Conservation (phyloP, 2,888 invertebrate species). For the Trichacis sp. region DNA sequence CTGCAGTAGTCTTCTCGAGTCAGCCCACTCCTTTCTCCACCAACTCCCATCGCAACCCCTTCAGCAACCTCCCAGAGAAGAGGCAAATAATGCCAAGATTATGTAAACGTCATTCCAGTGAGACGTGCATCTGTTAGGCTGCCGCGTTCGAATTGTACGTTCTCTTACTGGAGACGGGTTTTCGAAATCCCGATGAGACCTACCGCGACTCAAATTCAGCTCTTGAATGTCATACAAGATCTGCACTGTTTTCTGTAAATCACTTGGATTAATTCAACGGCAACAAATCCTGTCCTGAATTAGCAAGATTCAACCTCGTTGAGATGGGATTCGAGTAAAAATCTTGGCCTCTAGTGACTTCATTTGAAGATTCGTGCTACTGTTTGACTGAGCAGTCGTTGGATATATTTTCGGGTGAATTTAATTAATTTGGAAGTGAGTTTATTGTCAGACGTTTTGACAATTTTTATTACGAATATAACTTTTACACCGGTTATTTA, state of each 20-base stretch:
- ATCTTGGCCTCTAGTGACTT: no score
- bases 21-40: constrained; percentile 42
- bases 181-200: constrained; percentile 43
- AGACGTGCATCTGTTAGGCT: constrained; percentile 52
- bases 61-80: constrained; percentile 45
- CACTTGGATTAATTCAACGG: constrained; percentile 18
- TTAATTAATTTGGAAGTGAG: no score
- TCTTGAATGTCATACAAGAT: constrained; percentile 35
- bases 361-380: no score
- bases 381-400: no score
- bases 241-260: constrained; percentile 13
- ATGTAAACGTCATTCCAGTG: constrained; percentile 60
- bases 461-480: no score
- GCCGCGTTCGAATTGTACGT: constrained; percentile 53
- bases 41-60: constrained; percentile 40
- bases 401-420: no score
- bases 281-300: constrained; percentile 4
- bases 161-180: constrained; percentile 39
- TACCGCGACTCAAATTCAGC: constrained; percentile 37
- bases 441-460: no score
- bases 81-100: constrained; percentile 61
- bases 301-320: neutral
- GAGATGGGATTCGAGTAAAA: no score
- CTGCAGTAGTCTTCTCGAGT: constrained; percentile 39
- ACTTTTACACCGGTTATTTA: no score